phyloP scores from a whole-genome alignment of 2,113 vertebrate species.

The Tympanuchus pallidicinctus region DNA sequence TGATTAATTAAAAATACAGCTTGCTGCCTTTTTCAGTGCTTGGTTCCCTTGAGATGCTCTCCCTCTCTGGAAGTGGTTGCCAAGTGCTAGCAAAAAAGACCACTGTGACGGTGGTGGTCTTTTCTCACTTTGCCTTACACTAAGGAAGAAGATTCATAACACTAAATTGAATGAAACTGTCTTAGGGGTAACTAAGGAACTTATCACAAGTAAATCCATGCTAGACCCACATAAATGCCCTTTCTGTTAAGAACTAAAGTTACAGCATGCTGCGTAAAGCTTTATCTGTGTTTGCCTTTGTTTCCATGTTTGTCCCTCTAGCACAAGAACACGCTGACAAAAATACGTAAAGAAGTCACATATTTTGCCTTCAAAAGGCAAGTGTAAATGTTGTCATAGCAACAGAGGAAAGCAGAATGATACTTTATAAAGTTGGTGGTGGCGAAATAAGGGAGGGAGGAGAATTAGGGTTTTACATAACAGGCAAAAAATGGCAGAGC shows the following conservation, averaged over 20 bases:
- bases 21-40: background rate
- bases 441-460: background rate
- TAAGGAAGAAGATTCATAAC: background rate
- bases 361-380: slow-evolving; percentile 53
- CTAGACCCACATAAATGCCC: background rate
- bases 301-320: slow-evolving; percentile 14
- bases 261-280: background rate
- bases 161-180: background rate
- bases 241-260: background rate
- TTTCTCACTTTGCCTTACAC: background rate
- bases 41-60: background rate
- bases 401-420: slow-evolving; percentile 46
- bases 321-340: background rate
- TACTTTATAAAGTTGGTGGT: background rate
- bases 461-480: background rate
- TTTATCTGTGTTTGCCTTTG: background rate
- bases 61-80: background rate
- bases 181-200: background rate
- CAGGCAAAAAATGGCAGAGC: background rate
- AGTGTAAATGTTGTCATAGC: slow-evolving; percentile 63
- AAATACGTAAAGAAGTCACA: slow-evolving; percentile 10
- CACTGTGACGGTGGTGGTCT: background rate
- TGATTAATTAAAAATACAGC: background rate
- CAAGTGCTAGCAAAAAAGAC: background rate
- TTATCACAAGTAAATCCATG: background rate